Evolutionary conservation across 2,113 vertebrate genomes (phyloP), one percentile per base, ranked within the genome.

Genomic region (Dolichallabes microphthalmus): DNA sequence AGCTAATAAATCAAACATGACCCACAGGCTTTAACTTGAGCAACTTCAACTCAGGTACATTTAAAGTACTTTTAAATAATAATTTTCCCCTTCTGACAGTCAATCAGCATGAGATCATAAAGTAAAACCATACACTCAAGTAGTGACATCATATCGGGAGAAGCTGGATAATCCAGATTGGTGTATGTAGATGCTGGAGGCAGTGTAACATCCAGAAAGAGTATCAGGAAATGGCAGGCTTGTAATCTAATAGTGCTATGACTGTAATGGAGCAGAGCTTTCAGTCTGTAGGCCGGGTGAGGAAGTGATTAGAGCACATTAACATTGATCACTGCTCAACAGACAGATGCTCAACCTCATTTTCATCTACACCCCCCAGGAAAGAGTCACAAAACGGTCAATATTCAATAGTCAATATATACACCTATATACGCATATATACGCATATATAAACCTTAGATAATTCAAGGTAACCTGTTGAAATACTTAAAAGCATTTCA

Each of bases 241-340:
- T 69, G 78, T 77, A 80, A 82, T 79, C 27, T 61, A 63, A 78
- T 75, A 78, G 61, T 63, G 25, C 60, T 27, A 30, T 19, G 76
- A 61, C 73, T 60, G 60, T 75, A 53, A 75, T 82, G 25, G 76
- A 69, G 64, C 50, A 57, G 61, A 77, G 81, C 32, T 50, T 60
- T 74, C 55, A 60, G 85, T 19, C 64, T 74, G 4, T 39, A 77
- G 22, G 55, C 53, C 4, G 14, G 30, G 27, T 7, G 27, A 79
- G 82, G 82, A 87, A 84, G 80, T 83, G 57, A 85, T 85, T 82
- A 68, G 75, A 64, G 11, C 53, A 53, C 75, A 87, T 84, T 81
- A 77, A 80, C 86, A 84, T 77, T 66, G 82, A 83, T 85, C 82
- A 84, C n/a, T 27, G 3, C 30, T 30, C 11, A 32, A 20, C 15